A percentile compares a stretch with the other conserved stretches of the same genome.
Conservation (phyloP, 1,140 invertebrate genomes). For the Arctopsyche grandis region DNA sequence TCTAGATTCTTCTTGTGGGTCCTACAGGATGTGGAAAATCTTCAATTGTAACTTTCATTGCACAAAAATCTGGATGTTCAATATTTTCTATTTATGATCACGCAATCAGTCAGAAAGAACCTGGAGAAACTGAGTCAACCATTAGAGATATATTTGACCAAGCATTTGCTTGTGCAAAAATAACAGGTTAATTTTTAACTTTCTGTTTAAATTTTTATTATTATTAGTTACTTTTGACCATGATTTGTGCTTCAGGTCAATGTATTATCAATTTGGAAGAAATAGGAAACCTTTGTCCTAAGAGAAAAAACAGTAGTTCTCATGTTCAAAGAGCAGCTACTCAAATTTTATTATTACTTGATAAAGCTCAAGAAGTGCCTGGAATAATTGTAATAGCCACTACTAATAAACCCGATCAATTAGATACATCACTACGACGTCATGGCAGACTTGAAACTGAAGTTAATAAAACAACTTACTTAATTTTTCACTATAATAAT, state of each 20-base stretch:
- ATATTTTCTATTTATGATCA: constrained; percentile 47
- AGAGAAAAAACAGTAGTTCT: constrained; percentile 34
- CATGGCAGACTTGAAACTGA: constrained; percentile 61
- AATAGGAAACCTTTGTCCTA: constrained; percentile 59
- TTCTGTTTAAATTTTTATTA: neutral
- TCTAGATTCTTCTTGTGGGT: constrained; percentile 50
- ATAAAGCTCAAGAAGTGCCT: constrained; percentile 56
- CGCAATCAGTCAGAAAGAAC: constrained; percentile 50
- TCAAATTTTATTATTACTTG: constrained; percentile 59
- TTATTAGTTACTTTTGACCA: constrained; percentile 29
- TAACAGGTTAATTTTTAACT: constrained; percentile 49
- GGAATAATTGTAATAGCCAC: constrained; percentile 61
- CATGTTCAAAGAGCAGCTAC: constrained; percentile 57
- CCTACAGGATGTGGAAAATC: constrained; percentile 53
- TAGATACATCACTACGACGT: constrained; percentile 59
- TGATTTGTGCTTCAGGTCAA: constrained; percentile 45
- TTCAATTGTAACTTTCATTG: constrained; percentile 41
- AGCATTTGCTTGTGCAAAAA: constrained; percentile 56
- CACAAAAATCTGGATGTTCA: constrained; percentile 42
- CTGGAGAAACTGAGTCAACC: constrained; percentile 62
- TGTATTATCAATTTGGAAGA: constrained; percentile 60
- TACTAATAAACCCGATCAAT: constrained; percentile 57
- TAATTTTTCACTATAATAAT: neutral
- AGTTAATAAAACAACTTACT: constrained; percentile 27
- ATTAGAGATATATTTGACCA: constrained; percentile 60